These are phyloP conservation scores for Tetragnatha montana DNA, from an alignment of 2,888 invertebrate genomes.

Conservation along the genomic window DNA sequence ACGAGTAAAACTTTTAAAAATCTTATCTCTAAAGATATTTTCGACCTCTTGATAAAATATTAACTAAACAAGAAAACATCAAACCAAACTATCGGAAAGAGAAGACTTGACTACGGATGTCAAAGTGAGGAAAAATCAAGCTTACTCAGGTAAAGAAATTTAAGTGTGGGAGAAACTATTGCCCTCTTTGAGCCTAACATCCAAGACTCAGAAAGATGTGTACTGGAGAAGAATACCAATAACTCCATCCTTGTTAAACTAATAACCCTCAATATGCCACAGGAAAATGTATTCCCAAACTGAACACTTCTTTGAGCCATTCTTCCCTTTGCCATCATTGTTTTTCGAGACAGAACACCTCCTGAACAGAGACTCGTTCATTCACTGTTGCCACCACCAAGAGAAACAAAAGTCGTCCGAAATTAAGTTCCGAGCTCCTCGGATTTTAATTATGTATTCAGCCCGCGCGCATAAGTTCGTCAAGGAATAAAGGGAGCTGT, in stretches of 20 bases:
- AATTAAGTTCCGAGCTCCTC: constrained; percentile 9
- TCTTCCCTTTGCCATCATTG: neutral
- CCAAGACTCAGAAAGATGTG: no score
- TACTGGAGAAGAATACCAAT: no score
- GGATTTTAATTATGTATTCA: constrained; percentile 64
- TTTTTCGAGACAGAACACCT: neutral
- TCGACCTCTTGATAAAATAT: no score
- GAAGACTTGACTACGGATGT: no score
- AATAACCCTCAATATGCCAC: neutral
- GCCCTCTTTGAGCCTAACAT: no score
- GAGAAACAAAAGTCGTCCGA: constrained; percentile 18
- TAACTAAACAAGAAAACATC: no score
- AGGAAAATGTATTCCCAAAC: neutral
- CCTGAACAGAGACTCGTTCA: neutral
- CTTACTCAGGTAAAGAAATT: no score
- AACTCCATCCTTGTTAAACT: neutral
- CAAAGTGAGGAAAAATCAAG: no score
- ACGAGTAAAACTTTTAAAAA: no score
- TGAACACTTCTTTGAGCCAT: neutral
- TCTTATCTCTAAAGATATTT: no score
- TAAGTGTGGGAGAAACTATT: no score
- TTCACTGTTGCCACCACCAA: neutral
- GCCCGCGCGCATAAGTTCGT: constrained; percentile 46
- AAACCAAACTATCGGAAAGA: no score
- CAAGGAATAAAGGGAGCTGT: constrained; percentile 37